Percentiles rank a stretch among this genome's conserved stretches.
Evolutionary conservation across 2,888 invertebrate species (phyloP).

Genomic region (Patella caerulea): DNA sequence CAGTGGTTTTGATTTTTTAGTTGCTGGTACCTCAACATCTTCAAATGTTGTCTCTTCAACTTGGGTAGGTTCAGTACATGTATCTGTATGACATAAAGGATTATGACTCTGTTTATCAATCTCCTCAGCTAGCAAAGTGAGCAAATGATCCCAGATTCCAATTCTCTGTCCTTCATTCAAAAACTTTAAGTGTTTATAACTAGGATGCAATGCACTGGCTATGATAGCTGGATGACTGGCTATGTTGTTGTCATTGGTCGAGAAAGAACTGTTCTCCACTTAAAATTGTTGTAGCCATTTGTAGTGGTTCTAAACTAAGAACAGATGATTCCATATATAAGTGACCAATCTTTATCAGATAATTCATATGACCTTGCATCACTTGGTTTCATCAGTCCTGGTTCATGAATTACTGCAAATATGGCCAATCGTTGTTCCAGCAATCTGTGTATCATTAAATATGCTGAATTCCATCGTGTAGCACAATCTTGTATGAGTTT

Average conservation of each 20-base stretch:
- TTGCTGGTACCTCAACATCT: not conserved
- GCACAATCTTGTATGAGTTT: too few species aligned
- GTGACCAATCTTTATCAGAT: conserved; percentile 16
- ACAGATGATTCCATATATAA: conserved; percentile 16
- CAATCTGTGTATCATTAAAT: conserved; percentile 9
- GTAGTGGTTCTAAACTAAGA: conserved; percentile 17
- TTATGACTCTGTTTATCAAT: too few species aligned
- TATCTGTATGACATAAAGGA: too few species aligned
- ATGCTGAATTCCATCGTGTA: conserved; percentile 11
- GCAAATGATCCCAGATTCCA: too few species aligned
- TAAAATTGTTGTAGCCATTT: conserved; percentile 15
- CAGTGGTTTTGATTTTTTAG: conserved; percentile 8
- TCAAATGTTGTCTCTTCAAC: not conserved
- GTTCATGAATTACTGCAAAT: conserved; percentile 10
- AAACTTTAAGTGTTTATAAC: conserved; percentile 5
- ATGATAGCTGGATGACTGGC: not conserved
- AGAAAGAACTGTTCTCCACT: not conserved
- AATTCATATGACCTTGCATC: conserved; percentile 19
- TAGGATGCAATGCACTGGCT: conserved; percentile 15
- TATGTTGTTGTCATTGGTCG: not conserved
- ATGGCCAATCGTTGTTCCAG: not conserved
- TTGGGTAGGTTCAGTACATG: too few species aligned
- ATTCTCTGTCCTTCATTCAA: too few species aligned
- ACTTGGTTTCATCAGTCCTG: not conserved
- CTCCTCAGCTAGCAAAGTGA: too few species aligned